Percentiles rank a stretch among this genome's conserved stretches.
Conservation (phyloP, 1,140 invertebrate genomes). For the Littorina saxatilis region DNA sequence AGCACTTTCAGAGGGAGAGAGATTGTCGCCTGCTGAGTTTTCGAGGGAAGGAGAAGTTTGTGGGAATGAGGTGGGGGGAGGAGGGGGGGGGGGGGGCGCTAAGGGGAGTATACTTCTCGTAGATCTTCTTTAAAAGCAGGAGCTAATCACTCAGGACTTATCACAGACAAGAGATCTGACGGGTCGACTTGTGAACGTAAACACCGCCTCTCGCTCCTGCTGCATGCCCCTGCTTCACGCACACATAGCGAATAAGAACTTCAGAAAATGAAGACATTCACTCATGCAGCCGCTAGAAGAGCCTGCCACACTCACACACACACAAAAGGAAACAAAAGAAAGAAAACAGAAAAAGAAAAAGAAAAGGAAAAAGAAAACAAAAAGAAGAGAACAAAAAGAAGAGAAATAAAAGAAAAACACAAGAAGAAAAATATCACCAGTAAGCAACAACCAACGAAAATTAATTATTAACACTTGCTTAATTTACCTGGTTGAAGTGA, state of each 20-base stretch:
- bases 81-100: neutral
- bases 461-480: no score
- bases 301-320: neutral
- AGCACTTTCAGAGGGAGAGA: neutral
- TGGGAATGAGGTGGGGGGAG: neutral
- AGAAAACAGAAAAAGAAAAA: neutral
- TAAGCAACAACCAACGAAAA: no score
- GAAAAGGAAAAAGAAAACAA: neutral
- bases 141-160: constrained; percentile 3
- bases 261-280: no score
- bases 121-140: constrained; percentile 7
- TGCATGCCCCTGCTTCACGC: no score
- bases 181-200: neutral
- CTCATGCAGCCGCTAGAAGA: no score
- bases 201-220: neutral
- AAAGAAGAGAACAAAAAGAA: neutral
- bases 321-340: neutral
- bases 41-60: neutral
- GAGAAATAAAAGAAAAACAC: neutral
- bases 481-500: no score
- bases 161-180: neutral
- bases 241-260: no score
- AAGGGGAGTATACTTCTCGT: neutral
- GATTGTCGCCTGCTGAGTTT: no score
- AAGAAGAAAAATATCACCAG: no score